Percentiles rank a stretch among this genome's conserved stretches.
phyloP scores from a whole-genome alignment of 2,113 vertebrate species.

The Ornithorhynchus anatinus region DNA sequence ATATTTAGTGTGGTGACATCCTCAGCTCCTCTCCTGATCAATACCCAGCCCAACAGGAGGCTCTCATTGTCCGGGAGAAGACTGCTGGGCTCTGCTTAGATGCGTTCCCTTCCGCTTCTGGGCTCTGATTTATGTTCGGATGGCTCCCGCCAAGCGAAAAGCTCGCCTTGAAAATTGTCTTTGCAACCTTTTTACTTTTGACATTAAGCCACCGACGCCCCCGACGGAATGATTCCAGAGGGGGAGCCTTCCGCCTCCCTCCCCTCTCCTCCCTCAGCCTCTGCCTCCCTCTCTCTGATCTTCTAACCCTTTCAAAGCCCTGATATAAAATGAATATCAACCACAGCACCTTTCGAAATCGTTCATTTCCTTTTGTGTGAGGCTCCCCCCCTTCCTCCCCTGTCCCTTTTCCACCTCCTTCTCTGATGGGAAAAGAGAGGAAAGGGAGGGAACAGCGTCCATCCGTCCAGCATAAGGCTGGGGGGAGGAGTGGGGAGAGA shows the following conservation, averaged over 20 bases:
- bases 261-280: not conserved
- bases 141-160: conserved; percentile 40
- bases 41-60: conserved; percentile 84
- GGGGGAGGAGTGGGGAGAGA: no score
- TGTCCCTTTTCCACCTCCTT: not conserved
- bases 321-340: conserved; percentile 10
- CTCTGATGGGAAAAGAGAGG: not conserved
- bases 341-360: not conserved
- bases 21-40: conserved; percentile 88
- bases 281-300: conserved; percentile 12
- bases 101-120: conserved; percentile 57
- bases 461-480: no score
- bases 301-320: conserved; percentile 27
- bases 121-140: conserved; percentile 66
- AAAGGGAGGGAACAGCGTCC: not conserved
- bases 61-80: conserved; percentile 77
- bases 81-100: conserved; percentile 67
- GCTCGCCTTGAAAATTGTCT: conserved; percentile 58
- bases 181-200: conserved; percentile 68
- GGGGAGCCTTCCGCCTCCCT: not conserved
- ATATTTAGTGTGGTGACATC: conserved; percentile 96
- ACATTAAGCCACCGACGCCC: conserved; percentile 60
- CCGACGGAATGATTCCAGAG: conserved; percentile 17
- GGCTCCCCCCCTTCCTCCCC: not conserved
- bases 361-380: not conserved